Conservation (phyloP, 2,113 vertebrate species). For the Oncorhynchus gorbuscha region DNA sequence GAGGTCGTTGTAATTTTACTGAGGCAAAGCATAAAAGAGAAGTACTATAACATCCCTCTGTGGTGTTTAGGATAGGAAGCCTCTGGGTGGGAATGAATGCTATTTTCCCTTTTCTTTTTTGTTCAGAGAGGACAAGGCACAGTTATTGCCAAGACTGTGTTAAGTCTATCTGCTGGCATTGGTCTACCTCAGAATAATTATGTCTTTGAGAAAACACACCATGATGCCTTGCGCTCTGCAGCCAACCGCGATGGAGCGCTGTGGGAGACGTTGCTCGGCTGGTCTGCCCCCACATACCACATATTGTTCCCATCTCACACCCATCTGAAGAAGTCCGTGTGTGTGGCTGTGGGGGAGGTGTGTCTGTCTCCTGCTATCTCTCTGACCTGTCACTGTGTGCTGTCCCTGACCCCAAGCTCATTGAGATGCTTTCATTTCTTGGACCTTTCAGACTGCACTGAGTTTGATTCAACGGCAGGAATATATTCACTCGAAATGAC, state of each 20-base stretch:
- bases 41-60: constrained; percentile 54
- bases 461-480: constrained; percentile 56
- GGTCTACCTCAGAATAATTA: neutral
- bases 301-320: constrained; percentile 47
- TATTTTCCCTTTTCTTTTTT: constrained; percentile 41
- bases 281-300: constrained; percentile 25
- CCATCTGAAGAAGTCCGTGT: constrained; percentile 13
- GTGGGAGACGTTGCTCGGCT: constrained; percentile 23
- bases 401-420: constrained; percentile 55
- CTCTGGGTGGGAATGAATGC: constrained; percentile 43
- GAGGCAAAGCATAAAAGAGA: constrained; percentile 36
- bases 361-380: constrained; percentile 47
- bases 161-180: constrained; percentile 37
- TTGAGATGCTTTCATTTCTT: constrained; percentile 68
- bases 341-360: neutral
- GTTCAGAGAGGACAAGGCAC: constrained; percentile 37
- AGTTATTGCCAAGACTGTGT: constrained; percentile 39
- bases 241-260: constrained; percentile 49
- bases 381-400: constrained; percentile 46
- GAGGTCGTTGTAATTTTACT: constrained; percentile 32
- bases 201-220: neutral
- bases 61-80: constrained; percentile 27
- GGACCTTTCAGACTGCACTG: constrained; percentile 61
- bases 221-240: constrained; percentile 40
- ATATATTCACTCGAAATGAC: neutral